phyloP scores from a whole-genome alignment of 2,888 invertebrate genomes.

The Phymatocera aterrima region DNA sequence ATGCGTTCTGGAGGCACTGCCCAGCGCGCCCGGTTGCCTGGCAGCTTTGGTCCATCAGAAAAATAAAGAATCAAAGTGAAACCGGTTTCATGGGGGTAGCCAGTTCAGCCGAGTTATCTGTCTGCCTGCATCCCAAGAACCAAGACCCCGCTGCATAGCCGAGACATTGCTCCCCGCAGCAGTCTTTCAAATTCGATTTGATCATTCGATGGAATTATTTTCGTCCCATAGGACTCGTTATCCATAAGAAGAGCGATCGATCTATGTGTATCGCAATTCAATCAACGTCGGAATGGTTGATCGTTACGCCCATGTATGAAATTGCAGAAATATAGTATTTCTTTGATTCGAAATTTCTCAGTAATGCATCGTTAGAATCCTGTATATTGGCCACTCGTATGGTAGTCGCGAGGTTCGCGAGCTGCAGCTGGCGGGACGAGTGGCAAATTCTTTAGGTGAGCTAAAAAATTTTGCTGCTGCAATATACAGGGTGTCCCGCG shows the following conservation, averaged over 20 bases:
- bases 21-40: constrained; percentile 27
- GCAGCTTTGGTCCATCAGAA: constrained; percentile 40
- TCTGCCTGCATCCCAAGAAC: constrained; percentile 39
- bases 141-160: constrained; percentile 7
- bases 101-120: constrained; percentile 40
- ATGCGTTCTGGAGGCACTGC: constrained; percentile 27
- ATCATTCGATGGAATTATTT: constrained; percentile 34
- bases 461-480: constrained; percentile 31
- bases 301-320: background rate
- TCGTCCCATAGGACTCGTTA: background rate
- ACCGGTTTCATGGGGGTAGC: constrained; percentile 62
- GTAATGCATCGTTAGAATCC: background rate
- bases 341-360: background rate
- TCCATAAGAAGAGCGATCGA: background rate
- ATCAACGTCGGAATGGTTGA: background rate
- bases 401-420: constrained; percentile 24
- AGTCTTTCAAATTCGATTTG: constrained; percentile 33
- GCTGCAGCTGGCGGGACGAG: constrained; percentile 39
- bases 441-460: constrained; percentile 35
- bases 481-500: constrained; percentile 31
- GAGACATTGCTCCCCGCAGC: constrained; percentile 24
- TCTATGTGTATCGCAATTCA: background rate
- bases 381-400: constrained; percentile 22
- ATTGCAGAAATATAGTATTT: background rate
- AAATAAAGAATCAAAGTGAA: constrained; percentile 50